A percentile compares a stretch with the other conserved stretches of the same genome.
These are phyloP conservation scores for Notothenia coriiceps DNA, from an alignment of 2,113 vertebrate species.

Conservation along the genomic window DNA sequence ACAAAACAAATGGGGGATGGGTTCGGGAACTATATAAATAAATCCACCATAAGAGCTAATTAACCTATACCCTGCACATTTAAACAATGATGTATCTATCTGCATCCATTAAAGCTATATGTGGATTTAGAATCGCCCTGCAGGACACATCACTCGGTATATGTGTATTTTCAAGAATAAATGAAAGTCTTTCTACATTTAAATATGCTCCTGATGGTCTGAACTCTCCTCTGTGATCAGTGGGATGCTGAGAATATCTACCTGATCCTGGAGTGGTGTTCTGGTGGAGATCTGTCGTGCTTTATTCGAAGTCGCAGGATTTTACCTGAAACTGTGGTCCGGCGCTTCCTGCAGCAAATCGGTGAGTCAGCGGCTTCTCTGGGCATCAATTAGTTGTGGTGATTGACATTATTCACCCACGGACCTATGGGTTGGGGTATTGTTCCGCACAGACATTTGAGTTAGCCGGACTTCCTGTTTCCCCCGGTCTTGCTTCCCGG, in stretches of 20 bases:
- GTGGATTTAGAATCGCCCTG: not conserved
- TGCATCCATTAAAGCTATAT: too few relatives aligned
- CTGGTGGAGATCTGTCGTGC: conserved; percentile 93
- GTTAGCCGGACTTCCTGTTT: too few relatives aligned
- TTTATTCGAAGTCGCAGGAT: conserved; percentile 92
- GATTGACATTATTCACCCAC: too few relatives aligned
- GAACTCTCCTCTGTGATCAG: conserved; percentile 71
- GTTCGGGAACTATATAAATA: too few relatives aligned
- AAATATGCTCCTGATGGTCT: too few relatives aligned
- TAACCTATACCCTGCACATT: not conserved
- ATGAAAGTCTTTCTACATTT: too few relatives aligned
- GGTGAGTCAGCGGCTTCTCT: conserved; percentile 79
- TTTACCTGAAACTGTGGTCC: conserved; percentile 90
- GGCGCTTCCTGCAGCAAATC: conserved; percentile 94
- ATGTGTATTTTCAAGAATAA: too few relatives aligned
- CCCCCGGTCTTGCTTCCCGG: too few relatives aligned
- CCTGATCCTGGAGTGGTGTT: conserved; percentile 97
- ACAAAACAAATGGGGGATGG: too few relatives aligned
- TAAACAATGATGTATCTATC: not conserved
- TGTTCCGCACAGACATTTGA: too few relatives aligned
- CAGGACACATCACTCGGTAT: not conserved
- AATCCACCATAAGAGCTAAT: not conserved
- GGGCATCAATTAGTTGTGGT: too few relatives aligned
- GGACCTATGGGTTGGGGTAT: too few relatives aligned
- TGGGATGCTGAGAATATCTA: conserved; percentile 97